Evolutionary conservation across 2,113 vertebrate genomes (phyloP).

Genomic region (Pseudorasbora parva): DNA sequence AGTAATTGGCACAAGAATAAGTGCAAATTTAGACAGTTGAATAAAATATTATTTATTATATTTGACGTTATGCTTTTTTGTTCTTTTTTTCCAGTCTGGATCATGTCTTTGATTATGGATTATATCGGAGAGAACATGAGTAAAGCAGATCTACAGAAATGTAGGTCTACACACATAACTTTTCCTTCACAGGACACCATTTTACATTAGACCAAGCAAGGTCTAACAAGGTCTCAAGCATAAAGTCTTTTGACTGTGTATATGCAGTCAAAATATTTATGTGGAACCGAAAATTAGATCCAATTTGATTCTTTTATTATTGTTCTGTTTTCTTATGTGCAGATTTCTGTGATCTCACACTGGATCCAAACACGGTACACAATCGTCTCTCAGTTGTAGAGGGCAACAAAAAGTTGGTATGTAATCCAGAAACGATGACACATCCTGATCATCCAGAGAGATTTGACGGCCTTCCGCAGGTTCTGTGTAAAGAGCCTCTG

Average conservation of each 20-base stretch:
- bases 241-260: neutral
- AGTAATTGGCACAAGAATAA: neutral
- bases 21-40: neutral
- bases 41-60: neutral
- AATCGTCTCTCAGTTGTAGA: neutral
- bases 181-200: neutral
- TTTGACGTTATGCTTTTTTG: neutral
- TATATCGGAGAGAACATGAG: neutral
- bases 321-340: neutral
- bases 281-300: neutral
- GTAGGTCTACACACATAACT: neutral
- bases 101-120: neutral
- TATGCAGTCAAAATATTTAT: neutral
- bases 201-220: neutral
- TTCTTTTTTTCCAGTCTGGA: neutral
- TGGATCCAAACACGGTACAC: neutral
- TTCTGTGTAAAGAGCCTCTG: slow-evolving; percentile 22
- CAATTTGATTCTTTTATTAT: neutral
- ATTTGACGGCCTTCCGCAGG: neutral
- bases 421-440: neutral
- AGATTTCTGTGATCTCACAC: neutral
- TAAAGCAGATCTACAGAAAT: neutral
- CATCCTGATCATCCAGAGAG: slow-evolving; percentile 25
- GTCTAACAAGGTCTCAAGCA: neutral
- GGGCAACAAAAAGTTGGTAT: neutral